Evolutionary conservation across 2,888 invertebrate species (phyloP), one percentile per base, ranked within the genome.

Genomic region (Sphinx pinastri): DNA sequence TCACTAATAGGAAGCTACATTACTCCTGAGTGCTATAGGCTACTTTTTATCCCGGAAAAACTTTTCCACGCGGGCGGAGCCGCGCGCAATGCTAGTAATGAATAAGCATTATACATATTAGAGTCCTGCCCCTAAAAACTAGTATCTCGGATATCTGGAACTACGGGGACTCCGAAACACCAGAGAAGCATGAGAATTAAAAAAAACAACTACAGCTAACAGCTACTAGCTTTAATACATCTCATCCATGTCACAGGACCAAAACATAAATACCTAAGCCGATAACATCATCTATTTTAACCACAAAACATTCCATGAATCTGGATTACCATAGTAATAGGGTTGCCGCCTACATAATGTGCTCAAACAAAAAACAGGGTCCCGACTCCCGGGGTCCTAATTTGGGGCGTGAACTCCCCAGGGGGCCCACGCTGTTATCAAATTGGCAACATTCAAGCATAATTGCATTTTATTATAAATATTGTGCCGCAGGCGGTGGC

Each of bases 381-480:
- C 47, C 59, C 67, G 68, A 47, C 71, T 58, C 47, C 59, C 63
- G 73, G 72, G 67, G 55, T 69, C 70, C 72, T 73, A 73, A 73
- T 75, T 73, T 78, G 79, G 84, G 81, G 81, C 80, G 82, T 76
- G 77, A 80, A 77, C 76, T 76, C 81, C 84, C 81, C 70, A 70
- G 81, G 84, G 87, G 79, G 71, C 69, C 16, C 55, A 16, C 45
- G 81, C 81, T 78, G 74, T 83, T 85, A 86, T 86, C 81, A 88
- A 90, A 89, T 88, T 88, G 88, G 87, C 88, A 86, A 85, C 84
- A 86, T 85, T 84, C 81, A 79, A 76, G 74, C 81, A 85, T 90
- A 91, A 78, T 79, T 78, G 78, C 78, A 79, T 78, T 76, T 78
- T 75, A 76, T 77, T 77, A 77, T 69, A 71, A 73, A 74, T 79